Evolutionary conservation across 2,888 invertebrate genomes (phyloP), one percentile per base, ranked within the genome.

Genomic region (Ceramica pisi): DNA sequence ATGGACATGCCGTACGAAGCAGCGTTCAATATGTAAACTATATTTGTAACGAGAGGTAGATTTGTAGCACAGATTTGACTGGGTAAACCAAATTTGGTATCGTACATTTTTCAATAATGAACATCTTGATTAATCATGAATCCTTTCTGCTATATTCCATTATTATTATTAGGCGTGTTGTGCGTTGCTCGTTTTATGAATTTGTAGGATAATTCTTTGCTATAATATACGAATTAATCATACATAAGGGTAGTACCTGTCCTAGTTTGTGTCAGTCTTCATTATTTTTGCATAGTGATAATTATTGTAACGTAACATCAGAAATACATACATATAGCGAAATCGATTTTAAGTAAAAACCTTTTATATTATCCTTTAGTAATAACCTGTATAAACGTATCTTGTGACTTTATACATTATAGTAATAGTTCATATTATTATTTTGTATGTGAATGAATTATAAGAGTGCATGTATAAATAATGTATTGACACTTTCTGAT

Each of bases 121-220:
- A 59, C n/a, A n/a, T n/a, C n/a, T n/a, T n/a, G n/a, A n/a, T n/a
- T n/a, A 35, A 66, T 51, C 62, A 61, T 35, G 50, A 67, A 66
- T 63, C 56, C 80, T 77, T 67, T 73, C 50, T 74, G 53, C 74
- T 76, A 79, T 85, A 87, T 88, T 88, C 88, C 88, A 88, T 81
- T 86, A 83, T 75, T 86, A 83, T 75, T 67, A 76, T 79, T 80
- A 85, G 79, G 79, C 56, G 68, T 75, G n/a, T 64, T 77, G 50
- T 71, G 21, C 57, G 57, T 78, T 75, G 67, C 61, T 64, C 68
- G 66, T 26, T 67, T 41, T 50, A 41, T 31, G 46, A 2, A 55
- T 62, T 50, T 68, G 12, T 69, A 79, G 69, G 56, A 55, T 77
- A 61, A 60, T 60, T 60, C 44, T 75, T 71, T 66, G 50, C 21